Evolutionary conservation across 2,888 invertebrate species (phyloP), one percentile per base, ranked within the genome.

Genomic region (Lathronympha strigana): DNA sequence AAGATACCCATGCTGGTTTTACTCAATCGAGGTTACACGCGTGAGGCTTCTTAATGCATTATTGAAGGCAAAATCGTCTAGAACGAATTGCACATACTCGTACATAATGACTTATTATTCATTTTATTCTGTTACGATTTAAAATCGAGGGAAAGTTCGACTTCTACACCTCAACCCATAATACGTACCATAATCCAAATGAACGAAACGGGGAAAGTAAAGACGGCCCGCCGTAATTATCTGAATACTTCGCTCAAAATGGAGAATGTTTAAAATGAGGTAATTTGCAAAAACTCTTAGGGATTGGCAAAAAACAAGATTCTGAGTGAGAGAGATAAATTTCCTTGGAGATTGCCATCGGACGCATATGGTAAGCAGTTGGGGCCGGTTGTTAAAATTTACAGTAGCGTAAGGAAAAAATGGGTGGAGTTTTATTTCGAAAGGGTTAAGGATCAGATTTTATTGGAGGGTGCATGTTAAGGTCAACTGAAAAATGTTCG

Each of bases 361-460:
- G 78, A 74, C 81, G 73, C 85, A 86, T 84, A 84, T 86, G 87
- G 87, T 67, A 67, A 73, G 78, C 83, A 82, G 82, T 83, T 84
- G 83, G 79, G 70, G 66, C 64, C 70, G 77, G 79, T 78, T 80
- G 77, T 82, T 76, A 83, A 81, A 80, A 75, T 80, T 77, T 77
- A 78, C 75, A 72, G 73, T 70, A 69, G 74, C 68, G 69, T 68
- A 71, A 57, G 63, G 67, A 69, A 72, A 74, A 74, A 73, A 68
- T 68, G 68, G 72, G 73, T 72, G 77, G 28, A 54, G 8, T 61
- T 61, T 53, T 31, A 31, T 66, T 38, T 36, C 6, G 28, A 61
- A 66, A 45, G 66, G 61, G 61, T 66, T 66, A 9, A n/a, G 19
- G 13, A 15, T 28, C 28, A 9, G 31, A 31, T 57, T 53, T 23